Percentiles rank a stretch among this genome's conserved stretches.
phyloP scores from a whole-genome alignment of 2,888 invertebrate genomes.

The Dilophus febrilis region DNA sequence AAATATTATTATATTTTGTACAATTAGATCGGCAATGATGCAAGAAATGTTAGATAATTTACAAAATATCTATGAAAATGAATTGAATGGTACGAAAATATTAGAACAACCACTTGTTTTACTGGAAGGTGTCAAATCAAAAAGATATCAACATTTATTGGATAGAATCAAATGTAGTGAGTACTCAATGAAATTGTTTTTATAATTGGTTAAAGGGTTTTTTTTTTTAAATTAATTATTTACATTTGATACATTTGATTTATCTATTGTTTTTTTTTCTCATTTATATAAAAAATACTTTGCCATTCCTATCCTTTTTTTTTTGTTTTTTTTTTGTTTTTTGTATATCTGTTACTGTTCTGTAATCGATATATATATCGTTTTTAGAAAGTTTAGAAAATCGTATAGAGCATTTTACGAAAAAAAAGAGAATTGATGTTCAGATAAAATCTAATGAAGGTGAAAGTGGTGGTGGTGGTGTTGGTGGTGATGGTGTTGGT shows the following conservation, averaged over 20 bases:
- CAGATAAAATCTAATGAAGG: not conserved
- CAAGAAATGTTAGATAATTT: slow-evolving; percentile 36
- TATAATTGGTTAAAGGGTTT: too few relatives aligned
- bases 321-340: too few relatives aligned
- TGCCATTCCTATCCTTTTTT: too few relatives aligned
- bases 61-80: slow-evolving; percentile 20
- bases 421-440: slow-evolving; percentile 37
- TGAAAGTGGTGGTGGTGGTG: too few relatives aligned
- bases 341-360: too few relatives aligned
- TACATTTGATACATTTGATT: too few relatives aligned
- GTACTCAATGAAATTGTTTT: too few relatives aligned
- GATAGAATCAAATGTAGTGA: slow-evolving; percentile 61
- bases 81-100: slow-evolving; percentile 14
- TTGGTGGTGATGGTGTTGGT: too few relatives aligned
- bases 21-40: slow-evolving; percentile 39
- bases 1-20: slow-evolving; percentile 1
- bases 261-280: too few relatives aligned
- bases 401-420: slow-evolving; percentile 56
- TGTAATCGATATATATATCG: not conserved
- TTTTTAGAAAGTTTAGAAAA: slow-evolving; percentile 66
- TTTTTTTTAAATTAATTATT: too few relatives aligned
- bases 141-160: slow-evolving; percentile 54
- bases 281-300: too few relatives aligned
- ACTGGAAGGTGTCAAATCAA: slow-evolving; percentile 47
- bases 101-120: slow-evolving; percentile 40